phyloP scores from a whole-genome alignment of 2,797 vertebrate genomes.

The Emys orbicularis region DNA sequence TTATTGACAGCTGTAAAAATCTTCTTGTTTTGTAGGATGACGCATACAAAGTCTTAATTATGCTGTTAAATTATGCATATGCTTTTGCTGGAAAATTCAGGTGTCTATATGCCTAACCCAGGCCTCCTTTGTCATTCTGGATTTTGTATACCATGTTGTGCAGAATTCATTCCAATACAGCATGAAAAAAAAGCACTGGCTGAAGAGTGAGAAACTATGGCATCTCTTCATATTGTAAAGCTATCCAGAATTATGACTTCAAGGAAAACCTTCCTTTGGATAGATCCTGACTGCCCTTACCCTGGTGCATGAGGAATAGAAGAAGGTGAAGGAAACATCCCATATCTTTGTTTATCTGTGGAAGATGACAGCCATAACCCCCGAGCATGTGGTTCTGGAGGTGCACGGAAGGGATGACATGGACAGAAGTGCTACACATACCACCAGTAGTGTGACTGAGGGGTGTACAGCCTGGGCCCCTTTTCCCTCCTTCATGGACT shows the following conservation, averaged over 20 bases:
- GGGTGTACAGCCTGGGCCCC: background rate
- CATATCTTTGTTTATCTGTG: background rate
- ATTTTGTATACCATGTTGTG: background rate
- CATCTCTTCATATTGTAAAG: background rate
- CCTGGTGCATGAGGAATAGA: background rate
- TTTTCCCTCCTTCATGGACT: background rate
- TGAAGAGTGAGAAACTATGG: background rate
- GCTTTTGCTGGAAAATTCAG: background rate
- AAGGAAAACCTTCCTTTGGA: background rate
- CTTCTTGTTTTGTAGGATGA: background rate
- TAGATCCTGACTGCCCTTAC: background rate
- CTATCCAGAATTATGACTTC: background rate
- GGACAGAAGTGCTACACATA: background rate
- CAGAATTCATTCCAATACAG: background rate
- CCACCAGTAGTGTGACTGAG: background rate
- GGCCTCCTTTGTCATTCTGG: background rate
- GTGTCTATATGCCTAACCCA: background rate
- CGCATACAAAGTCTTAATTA: background rate
- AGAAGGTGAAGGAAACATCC: background rate
- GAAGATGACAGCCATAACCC: background rate
- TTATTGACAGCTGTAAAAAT: background rate
- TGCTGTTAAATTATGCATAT: background rate
- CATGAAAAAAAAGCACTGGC: background rate
- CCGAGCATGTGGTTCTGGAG: background rate
- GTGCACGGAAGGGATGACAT: rapidly evolving